A percentile compares a stretch with the other conserved stretches of the same genome.
phyloP scores from a whole-genome alignment of 2,888 invertebrate genomes.

The Pterobdella sp. region DNA sequence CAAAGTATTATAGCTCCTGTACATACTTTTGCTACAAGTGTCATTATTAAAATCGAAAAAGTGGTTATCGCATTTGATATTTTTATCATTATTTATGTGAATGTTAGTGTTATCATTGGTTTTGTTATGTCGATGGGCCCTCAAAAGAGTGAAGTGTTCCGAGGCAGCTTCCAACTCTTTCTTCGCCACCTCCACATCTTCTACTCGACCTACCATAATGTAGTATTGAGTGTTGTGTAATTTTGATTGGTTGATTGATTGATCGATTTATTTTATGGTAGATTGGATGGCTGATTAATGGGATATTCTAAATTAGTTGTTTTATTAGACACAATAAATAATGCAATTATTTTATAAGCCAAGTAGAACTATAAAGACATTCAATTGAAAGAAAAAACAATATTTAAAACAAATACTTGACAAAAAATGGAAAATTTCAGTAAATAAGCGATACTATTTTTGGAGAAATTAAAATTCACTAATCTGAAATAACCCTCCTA shows the following conservation, averaged over 20 bases:
- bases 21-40: neutral
- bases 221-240: too few species aligned
- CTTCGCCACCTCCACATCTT: conserved; percentile 6
- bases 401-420: too few species aligned
- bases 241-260: conserved; percentile 2
- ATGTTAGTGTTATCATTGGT: conserved; percentile 1
- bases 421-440: too few species aligned
- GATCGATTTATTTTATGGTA: neutral
- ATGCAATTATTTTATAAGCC: too few species aligned
- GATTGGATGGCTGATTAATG: conserved; percentile 1
- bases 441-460: too few species aligned
- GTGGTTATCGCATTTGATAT: neutral
- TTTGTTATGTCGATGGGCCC: conserved; percentile 8
- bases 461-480: too few species aligned
- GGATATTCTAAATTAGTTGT: too few species aligned
- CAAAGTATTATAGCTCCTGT: neutral
- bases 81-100: neutral
- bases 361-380: too few species aligned
- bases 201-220: neutral
- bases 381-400: too few species aligned
- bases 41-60: neutral
- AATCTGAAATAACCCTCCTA: too few species aligned
- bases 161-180: neutral
- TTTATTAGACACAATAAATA: too few species aligned
- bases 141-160: conserved; percentile 4